phyloP scores from a whole-genome alignment of 2,888 invertebrate species.

The Drosophila multiciliata region DNA sequence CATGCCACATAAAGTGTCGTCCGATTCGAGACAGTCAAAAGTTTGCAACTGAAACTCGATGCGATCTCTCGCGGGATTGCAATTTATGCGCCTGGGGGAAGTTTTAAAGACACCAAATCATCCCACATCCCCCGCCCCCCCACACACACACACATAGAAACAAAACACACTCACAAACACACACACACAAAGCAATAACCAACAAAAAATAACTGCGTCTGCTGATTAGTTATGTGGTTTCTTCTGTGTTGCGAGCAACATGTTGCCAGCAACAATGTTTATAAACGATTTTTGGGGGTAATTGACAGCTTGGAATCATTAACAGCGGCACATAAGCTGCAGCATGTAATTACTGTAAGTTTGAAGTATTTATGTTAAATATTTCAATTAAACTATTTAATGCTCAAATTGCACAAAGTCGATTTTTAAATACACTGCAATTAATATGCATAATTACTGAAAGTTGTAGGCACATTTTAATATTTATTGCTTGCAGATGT shows the following conservation, averaged over 20 bases:
- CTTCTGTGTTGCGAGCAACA: conserved; percentile 31
- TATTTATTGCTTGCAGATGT: neutral
- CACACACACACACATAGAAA: neutral
- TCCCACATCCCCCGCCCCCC: neutral
- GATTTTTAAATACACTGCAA: conserved; percentile 9
- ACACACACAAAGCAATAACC: conserved; percentile 33
- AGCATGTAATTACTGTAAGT: neutral
- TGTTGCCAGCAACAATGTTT: conserved; percentile 19
- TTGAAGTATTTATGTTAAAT: neutral
- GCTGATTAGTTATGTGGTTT: conserved; percentile 56
- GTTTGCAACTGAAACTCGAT: conserved; percentile 57
- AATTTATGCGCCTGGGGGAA: conserved; percentile 69
- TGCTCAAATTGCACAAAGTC: neutral
- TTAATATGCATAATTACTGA: neutral
- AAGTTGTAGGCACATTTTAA: neutral
- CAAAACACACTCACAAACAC: conserved; percentile 5
- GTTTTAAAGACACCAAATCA: conserved; percentile 57
- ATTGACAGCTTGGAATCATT: neutral
- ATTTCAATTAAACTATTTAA: neutral
- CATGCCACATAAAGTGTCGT: conserved; percentile 72
- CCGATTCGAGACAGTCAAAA: conserved; percentile 55
- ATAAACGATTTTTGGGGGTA: neutral
- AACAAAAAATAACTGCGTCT: conserved; percentile 24
- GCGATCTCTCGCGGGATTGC: conserved; percentile 71
- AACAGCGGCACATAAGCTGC: neutral